Base-by-base conservation (phyloP, 2,113 vertebrate genomes). In the Eublepharis macularius region DNA sequence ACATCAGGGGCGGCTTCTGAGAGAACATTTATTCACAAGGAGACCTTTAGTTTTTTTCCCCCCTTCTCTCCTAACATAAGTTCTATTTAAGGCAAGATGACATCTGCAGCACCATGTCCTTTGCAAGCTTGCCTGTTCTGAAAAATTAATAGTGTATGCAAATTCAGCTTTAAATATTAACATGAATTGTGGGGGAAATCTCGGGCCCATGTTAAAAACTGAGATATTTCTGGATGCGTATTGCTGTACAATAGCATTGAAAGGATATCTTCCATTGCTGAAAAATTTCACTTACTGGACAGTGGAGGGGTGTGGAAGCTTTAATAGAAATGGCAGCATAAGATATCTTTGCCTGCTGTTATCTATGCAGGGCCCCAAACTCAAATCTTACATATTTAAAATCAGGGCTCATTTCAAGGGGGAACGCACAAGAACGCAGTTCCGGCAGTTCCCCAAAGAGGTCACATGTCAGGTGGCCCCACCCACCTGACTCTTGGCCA, bases 51-150 rank as follows among this genome's bases (percentile, higher is more conserved):
- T 90, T 94, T 87, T 84, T 88, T 88, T 80, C 84, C 76, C 72
- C 66, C 86, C 77, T 63, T 47, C 60, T 1, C 74, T 65, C 43
- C 43, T 26, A 74, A 49, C 54, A 21, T 39, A 86, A 80, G n/a
- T 9, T 95, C 92, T 94, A 94, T 95, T 94, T 94, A 93, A 2
- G 87, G 93, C 26, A 12, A 69, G 1, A 75, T 85, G 91, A 84
- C 92, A 89, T 90, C 92, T 92, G 92, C 94, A 26, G 92, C 68
- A 81, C 86, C 82, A 87, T 84, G 94, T 89, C 91, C 91, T 90
- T 63, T 90, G 89, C 85, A 26, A 83, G 91, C 90, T 86, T 88
- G 54, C 73, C 85, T 39, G 90, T 84, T 89, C 86, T 94, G 29
- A 94, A 93, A 92, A 90, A 93, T 94, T 93, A 89, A 93, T 90